These are phyloP conservation scores for Antigone vipio DNA, from an alignment of 2,113 vertebrate genomes.

Conservation along the genomic window DNA sequence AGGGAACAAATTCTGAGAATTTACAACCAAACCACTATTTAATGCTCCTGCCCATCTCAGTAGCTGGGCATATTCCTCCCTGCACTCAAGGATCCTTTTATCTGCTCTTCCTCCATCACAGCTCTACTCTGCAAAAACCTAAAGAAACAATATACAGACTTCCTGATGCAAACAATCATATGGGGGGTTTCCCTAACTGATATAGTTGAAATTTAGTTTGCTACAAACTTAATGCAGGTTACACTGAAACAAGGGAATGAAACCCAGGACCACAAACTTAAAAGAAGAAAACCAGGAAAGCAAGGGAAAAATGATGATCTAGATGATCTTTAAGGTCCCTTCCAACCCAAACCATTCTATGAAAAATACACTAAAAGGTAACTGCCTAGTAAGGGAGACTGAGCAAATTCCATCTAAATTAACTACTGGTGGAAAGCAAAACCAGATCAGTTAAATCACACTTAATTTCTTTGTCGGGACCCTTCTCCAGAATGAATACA, in stretches of 20 bases:
- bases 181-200: not conserved
- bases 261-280: not conserved
- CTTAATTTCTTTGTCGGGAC: not conserved
- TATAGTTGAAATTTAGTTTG: not conserved
- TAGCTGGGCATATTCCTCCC: not conserved
- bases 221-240: not conserved
- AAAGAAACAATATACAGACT: not conserved
- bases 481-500: not conserved
- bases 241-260: not conserved
- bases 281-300: not conserved
- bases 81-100: not conserved
- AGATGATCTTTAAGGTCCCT: too few relatives aligned
- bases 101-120: not conserved
- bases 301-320: not conserved
- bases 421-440: not conserved
- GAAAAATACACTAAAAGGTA: not conserved
- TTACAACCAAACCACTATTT: not conserved
- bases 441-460: not conserved
- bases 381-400: not conserved
- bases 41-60: not conserved
- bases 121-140: not conserved
- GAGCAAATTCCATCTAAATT: not conserved
- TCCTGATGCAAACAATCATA: not conserved
- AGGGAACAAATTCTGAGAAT: slow-evolving; percentile 6
- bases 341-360: too few relatives aligned